These are phyloP conservation scores for Xanthia togata DNA, from an alignment of 2,888 invertebrate species.

Conservation along the genomic window DNA sequence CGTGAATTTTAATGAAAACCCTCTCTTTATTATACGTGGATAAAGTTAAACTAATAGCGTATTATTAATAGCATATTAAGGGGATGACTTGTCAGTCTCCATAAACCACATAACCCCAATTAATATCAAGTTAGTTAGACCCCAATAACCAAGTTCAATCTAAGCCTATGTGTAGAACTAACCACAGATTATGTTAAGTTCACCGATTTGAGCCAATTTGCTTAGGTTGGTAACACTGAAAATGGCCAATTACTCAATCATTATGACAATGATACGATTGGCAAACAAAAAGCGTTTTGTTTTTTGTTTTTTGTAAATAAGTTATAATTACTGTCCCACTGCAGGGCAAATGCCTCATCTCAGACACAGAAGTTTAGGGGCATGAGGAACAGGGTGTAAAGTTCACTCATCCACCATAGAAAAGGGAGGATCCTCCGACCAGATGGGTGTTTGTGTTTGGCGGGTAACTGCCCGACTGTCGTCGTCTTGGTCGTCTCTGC, in stretches of 20 bases:
- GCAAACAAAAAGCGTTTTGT: no score
- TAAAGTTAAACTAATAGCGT: not conserved
- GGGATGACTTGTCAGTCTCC: not conserved
- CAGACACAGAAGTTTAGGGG: not conserved
- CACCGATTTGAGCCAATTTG: slow-evolving; percentile 16
- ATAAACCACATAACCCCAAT: not conserved
- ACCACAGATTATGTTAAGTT: slow-evolving; percentile 32
- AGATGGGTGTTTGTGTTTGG: no score
- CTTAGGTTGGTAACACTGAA: slow-evolving; percentile 23
- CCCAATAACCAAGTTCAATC: slow-evolving; percentile 24
- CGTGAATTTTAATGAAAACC: no score
- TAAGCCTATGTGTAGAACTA: not conserved
- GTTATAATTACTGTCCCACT: no score
- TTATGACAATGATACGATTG: not conserved
- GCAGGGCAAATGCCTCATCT: not conserved
- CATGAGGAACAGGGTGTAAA: no score
- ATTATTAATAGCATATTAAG: no score
- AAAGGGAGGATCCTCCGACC: no score
- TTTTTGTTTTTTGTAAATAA: no score
- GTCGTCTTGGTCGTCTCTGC: no score
- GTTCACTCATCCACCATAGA: no score
- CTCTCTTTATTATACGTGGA: not conserved
- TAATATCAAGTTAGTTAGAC: slow-evolving; percentile 16
- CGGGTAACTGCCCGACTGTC: no score
- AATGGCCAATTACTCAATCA: slow-evolving; percentile 5